These are phyloP conservation scores for Dryocosmus kuriphilus DNA, from an alignment of 2,888 invertebrate genomes.

Conservation along the genomic window DNA sequence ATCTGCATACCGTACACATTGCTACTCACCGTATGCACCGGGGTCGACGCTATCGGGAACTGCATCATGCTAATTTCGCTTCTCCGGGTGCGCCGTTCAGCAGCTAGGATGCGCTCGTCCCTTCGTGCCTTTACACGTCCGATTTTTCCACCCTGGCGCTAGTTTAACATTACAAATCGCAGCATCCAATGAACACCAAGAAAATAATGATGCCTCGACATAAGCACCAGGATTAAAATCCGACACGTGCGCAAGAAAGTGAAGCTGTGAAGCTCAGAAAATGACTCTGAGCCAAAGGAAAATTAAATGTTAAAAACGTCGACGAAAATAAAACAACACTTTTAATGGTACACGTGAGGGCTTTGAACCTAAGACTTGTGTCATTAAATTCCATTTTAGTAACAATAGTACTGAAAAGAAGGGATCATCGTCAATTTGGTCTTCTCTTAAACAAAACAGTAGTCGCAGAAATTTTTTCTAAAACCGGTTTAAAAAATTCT, in stretches of 20 bases:
- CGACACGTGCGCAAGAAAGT: conserved; percentile 1
- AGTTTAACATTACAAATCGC: conserved; percentile 53
- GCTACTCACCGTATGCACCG: conserved; percentile 58
- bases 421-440: background rate
- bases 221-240: conserved; percentile 19
- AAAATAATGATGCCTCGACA: conserved; percentile 38
- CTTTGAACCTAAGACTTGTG: background rate
- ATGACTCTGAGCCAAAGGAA: background rate
- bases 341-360: background rate
- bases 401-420: background rate
- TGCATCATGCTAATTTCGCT: conserved; percentile 68
- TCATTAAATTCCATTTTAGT: background rate
- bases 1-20: conserved; percentile 68
- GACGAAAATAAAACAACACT: background rate
- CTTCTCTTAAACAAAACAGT: background rate
- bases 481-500: background rate
- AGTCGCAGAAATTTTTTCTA: background rate
- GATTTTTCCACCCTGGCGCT: conserved; percentile 31
- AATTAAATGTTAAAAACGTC: conserved; percentile 5
- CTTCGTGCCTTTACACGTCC: conserved; percentile 35
- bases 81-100: conserved; percentile 49
- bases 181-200: conserved; percentile 41
- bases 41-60: conserved; percentile 63
- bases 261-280: background rate
- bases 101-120: conserved; percentile 37